Evolutionary conservation across 2,113 vertebrate species (phyloP).

Genomic region (Syrmaticus mikado): DNA sequence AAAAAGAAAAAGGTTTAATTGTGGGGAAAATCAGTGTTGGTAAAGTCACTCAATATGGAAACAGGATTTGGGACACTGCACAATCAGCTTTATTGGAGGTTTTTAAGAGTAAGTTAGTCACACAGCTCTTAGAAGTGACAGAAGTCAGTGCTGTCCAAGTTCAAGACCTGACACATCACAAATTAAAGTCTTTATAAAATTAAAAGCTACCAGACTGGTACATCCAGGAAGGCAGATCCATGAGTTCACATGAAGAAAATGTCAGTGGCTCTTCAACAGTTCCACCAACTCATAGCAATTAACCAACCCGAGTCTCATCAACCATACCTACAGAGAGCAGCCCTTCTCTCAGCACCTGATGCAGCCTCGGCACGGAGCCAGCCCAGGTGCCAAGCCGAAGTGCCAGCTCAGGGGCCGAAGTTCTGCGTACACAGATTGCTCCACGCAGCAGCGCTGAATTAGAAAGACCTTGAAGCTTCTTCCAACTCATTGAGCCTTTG

Average conservation of each 20-base stretch:
- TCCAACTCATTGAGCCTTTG: neutral
- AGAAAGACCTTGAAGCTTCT: neutral
- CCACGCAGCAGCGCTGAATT: neutral
- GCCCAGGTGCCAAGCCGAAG: fast-evolving
- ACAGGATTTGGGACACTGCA: neutral
- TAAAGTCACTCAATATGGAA: neutral
- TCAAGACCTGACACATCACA: neutral
- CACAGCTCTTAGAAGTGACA: neutral
- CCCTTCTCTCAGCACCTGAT: neutral
- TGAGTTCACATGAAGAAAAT: neutral
- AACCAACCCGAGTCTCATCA: neutral
- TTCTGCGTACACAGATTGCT: fast-evolving
- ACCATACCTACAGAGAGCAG: neutral
- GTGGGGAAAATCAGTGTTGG: neutral
- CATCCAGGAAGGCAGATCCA: neutral
- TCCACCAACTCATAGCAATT: fast-evolving
- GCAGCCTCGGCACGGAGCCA: fast-evolving
- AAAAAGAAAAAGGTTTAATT: neutral
- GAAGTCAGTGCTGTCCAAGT: neutral
- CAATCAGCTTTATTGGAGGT: neutral
- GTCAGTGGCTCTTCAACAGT: neutral
- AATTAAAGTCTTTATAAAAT: neutral
- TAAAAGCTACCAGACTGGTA: neutral
- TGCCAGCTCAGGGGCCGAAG: neutral
- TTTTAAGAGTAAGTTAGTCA: neutral